Conservation (phyloP, 2,113 vertebrate species). For the Melanocharis versteri region DNA sequence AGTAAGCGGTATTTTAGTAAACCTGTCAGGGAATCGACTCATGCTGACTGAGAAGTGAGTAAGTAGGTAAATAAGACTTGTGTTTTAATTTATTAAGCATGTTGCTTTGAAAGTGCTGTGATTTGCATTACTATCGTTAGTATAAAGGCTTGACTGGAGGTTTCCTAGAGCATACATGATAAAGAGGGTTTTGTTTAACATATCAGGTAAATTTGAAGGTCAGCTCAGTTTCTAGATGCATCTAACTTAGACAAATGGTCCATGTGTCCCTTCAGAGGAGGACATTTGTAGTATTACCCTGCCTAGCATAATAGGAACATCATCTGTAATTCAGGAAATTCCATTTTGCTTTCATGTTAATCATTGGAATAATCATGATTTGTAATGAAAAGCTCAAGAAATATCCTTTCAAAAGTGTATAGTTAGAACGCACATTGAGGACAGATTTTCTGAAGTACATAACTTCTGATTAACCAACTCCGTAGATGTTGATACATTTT, state of each 20-base stretch:
- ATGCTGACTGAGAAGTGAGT: background rate
- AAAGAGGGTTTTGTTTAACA: background rate
- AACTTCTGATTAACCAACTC: background rate
- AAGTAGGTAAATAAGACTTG: background rate
- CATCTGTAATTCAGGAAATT: background rate
- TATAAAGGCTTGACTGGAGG: background rate
- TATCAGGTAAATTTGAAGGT: background rate
- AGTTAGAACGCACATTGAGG: background rate
- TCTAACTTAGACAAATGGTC: background rate
- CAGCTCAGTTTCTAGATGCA: background rate
- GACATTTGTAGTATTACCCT: background rate
- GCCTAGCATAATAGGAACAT: background rate
- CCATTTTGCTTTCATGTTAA: background rate
- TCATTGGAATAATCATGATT: background rate
- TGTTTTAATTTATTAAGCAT: conserved; percentile 27
- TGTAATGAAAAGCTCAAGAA: background rate
- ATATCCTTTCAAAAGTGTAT: background rate
- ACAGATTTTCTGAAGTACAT: background rate
- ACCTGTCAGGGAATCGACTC: background rate
- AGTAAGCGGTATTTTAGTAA: background rate
- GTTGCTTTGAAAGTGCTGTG: background rate
- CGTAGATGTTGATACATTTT: background rate
- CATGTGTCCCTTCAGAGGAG: accelerated
- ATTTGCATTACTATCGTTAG: background rate
- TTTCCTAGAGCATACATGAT: background rate